phyloP scores from a whole-genome alignment of 2,888 invertebrate genomes.

The Anagyrus pseudococci region DNA sequence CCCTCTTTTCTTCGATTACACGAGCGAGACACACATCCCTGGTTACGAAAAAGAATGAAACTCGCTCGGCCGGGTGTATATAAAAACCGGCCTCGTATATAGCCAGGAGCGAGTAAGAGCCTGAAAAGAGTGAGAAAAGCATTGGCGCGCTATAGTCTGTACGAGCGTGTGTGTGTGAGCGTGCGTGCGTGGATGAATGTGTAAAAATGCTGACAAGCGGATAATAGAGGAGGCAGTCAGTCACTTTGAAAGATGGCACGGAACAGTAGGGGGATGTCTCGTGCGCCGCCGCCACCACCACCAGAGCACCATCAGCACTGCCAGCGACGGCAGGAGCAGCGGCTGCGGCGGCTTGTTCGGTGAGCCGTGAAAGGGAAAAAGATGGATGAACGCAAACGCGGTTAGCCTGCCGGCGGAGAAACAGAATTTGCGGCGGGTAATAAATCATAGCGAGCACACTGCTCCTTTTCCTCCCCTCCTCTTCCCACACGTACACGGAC shows the following conservation, averaged over 20 bases:
- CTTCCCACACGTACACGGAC: neutral
- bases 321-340: too few species aligned
- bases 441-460: constrained; percentile 59
- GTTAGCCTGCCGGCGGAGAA: constrained; percentile 47
- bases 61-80: neutral
- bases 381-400: constrained; percentile 58
- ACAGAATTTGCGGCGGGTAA: constrained; percentile 60
- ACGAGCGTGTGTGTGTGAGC: neutral
- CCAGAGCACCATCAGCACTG: too few species aligned
- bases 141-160: neutral
- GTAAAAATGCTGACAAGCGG: constrained; percentile 63
- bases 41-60: neutral
- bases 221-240: constrained; percentile 63
- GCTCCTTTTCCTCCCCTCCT: constrained; percentile 19
- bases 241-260: constrained; percentile 61
- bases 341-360: constrained; percentile 47
- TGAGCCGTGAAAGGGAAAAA: constrained; percentile 61
- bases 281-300: constrained; percentile 10
- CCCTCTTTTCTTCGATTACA: neutral
- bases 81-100: neutral
- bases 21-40: neutral
- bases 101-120: constrained; percentile 2
- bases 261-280: constrained; percentile 50
- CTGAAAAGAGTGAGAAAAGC: neutral
- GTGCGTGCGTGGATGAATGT: constrained; percentile 54